Percentiles rank a stretch among this genome's conserved stretches.
These are phyloP conservation scores for Tamias sibiricus DNA, from an alignment of 2,113 vertebrate genomes.

Conservation along the genomic window DNA sequence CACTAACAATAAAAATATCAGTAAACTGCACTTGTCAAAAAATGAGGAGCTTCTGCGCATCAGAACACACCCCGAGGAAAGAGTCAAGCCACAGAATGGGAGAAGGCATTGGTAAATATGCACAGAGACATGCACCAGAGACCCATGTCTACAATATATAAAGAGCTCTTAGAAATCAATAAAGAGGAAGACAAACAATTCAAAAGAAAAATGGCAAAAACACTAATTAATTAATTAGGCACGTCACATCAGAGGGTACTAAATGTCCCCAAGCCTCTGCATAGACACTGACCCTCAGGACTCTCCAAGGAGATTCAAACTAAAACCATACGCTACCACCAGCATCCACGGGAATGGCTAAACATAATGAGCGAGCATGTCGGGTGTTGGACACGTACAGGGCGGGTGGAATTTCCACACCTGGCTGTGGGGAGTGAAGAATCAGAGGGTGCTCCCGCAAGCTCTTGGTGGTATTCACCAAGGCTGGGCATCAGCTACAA, in stretches of 20 bases:
- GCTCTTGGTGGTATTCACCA: no score
- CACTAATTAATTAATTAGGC: no score
- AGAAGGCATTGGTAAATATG: not conserved
- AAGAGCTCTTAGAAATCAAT: not conserved
- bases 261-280: no score
- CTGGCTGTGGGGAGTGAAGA: accelerated
- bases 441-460: accelerated
- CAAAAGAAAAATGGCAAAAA: not conserved
- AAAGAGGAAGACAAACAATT: not conserved
- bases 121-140: not conserved
- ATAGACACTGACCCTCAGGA: no score
- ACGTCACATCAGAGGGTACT: no score
- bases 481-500: not conserved
- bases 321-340: not conserved
- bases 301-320: not conserved
- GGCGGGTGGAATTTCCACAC: not conserved
- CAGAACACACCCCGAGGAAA: not conserved
- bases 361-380: not conserved
- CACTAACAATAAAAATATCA: not conserved
- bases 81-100: not conserved
- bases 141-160: not conserved
- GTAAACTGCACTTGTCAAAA: not conserved
- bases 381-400: not conserved
- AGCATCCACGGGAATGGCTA: not conserved
- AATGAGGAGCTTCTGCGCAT: not conserved